Evolutionary conservation across 2,113 vertebrate species (phyloP).

Genomic region (Seriola quinqueradiata): DNA sequence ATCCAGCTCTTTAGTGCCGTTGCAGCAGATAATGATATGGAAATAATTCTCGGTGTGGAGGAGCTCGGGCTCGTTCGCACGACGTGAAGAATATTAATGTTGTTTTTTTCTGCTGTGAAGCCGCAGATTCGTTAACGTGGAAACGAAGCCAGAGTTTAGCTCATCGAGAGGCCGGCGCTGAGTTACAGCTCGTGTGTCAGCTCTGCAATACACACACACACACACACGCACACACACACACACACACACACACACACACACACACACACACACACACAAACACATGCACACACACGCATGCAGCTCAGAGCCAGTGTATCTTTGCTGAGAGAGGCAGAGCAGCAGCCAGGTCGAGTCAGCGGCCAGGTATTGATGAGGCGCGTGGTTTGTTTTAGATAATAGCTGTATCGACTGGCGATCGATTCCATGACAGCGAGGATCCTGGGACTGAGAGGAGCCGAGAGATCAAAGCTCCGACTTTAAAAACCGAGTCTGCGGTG

Average conservation of each 20-base stretch:
- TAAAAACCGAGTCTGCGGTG: too few species aligned
- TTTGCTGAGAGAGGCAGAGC: constrained; percentile 41
- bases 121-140: neutral
- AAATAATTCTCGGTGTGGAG: neutral
- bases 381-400: constrained; percentile 64
- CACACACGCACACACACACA: constrained; percentile 4
- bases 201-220: neutral
- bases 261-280: constrained; percentile 9
- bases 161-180: constrained; percentile 56
- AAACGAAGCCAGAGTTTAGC: neutral
- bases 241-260: neutral
- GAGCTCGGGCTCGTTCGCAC: neutral
- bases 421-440: constrained; percentile 40
- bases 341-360: constrained; percentile 29
- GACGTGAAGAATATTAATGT: constrained; percentile 31
- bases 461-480: constrained; percentile 1
- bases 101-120: neutral
- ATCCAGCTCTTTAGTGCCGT: neutral
- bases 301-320: too few species aligned
- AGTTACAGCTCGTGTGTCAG: constrained; percentile 23
- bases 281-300: neutral
- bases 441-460: too few species aligned
- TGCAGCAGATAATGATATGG: constrained; percentile 38
- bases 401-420: constrained; percentile 54
- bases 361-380: constrained; percentile 43